Percentiles rank a stretch among this genome's conserved stretches.
phyloP scores from a whole-genome alignment of 2,797 vertebrate genomes.

The Staurois parvus region DNA sequence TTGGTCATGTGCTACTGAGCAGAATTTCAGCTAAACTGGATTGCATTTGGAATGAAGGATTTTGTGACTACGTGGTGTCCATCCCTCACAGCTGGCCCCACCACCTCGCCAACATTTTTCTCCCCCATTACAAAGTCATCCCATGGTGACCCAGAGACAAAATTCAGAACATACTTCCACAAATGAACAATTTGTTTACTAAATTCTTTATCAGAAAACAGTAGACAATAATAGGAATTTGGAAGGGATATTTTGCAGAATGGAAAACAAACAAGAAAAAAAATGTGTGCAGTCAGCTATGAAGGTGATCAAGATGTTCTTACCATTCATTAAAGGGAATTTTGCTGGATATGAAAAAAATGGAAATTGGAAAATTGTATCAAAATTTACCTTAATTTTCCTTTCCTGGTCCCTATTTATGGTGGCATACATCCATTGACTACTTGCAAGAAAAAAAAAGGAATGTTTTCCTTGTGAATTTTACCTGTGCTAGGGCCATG shows the following conservation, averaged over 20 bases:
- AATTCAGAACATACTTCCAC: constrained; percentile 71
- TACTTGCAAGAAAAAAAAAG: no score
- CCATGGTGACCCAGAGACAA: constrained; percentile 78
- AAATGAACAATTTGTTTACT: constrained; percentile 64
- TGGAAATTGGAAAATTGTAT: no score
- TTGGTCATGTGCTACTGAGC: constrained; percentile 63
- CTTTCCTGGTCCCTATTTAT: no score
- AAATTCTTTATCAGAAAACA: background rate
- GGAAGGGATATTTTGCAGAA: no score
- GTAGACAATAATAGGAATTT: background rate
- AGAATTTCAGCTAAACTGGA: constrained; percentile 76
- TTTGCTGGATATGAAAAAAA: background rate
- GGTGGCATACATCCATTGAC: no score
- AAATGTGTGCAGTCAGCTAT: no score
- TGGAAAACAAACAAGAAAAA: background rate
- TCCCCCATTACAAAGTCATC: constrained; percentile 72
- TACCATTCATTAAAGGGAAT: no score
- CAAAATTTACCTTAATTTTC: no score
- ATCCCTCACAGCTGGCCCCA: constrained; percentile 79
- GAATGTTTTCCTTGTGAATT: no score
- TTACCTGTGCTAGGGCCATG: no score
- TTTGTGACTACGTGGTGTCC: constrained; percentile 74
- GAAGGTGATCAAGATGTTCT: background rate
- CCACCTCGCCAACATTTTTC: constrained; percentile 74
- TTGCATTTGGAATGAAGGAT: constrained; percentile 81